phyloP scores from a whole-genome alignment of 2,888 invertebrate species.

The Drosophila pullipes region DNA sequence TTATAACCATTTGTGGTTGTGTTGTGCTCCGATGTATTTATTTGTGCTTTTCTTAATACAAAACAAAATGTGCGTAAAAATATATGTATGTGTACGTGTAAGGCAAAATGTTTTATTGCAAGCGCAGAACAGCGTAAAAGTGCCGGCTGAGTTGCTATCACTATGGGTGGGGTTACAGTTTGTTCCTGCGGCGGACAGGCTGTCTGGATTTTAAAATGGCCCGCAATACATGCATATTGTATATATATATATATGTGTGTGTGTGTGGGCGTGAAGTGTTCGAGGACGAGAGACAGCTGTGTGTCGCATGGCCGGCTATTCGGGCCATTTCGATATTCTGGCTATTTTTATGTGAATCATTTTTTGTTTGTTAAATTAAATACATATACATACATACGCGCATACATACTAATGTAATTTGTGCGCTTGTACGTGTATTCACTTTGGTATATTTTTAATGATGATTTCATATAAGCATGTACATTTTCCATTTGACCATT shows the following conservation, averaged over 20 bases:
- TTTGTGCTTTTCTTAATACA: slow-evolving; percentile 35
- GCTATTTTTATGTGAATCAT: slow-evolving; percentile 77
- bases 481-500: slow-evolving; percentile 41
- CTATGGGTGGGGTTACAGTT: slow-evolving; percentile 53
- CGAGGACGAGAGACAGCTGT: slow-evolving; percentile 70
- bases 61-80: slow-evolving; percentile 54
- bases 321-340: slow-evolving; percentile 44
- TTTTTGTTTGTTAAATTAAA: slow-evolving; percentile 75
- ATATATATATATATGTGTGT: slow-evolving; percentile 3
- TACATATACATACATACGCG: slow-evolving; percentile 25
- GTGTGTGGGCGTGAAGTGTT: slow-evolving; percentile 51
- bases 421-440: slow-evolving; percentile 20
- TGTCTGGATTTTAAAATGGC: slow-evolving; percentile 56
- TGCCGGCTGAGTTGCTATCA: slow-evolving; percentile 47
- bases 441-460: slow-evolving; percentile 65
- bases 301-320: slow-evolving; percentile 26
- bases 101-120: slow-evolving; percentile 16
- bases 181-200: slow-evolving; percentile 47
- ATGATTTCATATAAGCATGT: slow-evolving; percentile 66
- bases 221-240: slow-evolving; percentile 18
- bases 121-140: slow-evolving; percentile 37
- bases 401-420: slow-evolving; percentile 23
- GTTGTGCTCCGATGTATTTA: slow-evolving; percentile 16
- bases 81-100: slow-evolving; percentile 1
- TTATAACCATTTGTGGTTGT: slow-evolving; percentile 3